These are phyloP conservation scores for Neoscelio sp. DNA, from an alignment of 2,888 invertebrate genomes.

Conservation along the genomic window DNA sequence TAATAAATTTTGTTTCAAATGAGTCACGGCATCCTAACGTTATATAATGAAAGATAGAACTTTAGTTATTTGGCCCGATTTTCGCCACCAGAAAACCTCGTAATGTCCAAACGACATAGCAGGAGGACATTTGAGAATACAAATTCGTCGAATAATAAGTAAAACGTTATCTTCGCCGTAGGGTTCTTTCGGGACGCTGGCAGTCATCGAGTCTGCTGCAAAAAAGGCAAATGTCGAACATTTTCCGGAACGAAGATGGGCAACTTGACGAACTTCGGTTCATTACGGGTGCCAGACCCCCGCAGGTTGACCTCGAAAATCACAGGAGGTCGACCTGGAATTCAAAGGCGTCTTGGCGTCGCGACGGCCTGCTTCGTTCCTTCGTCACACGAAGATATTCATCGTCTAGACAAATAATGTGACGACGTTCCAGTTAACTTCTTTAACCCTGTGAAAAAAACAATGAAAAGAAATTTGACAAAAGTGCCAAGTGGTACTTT, in stretches of 20 bases:
- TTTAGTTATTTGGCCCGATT: slow-evolving; percentile 39
- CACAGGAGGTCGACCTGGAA: slow-evolving; percentile 75
- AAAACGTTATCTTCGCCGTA: slow-evolving; percentile 78
- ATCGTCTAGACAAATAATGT: slow-evolving; percentile 35
- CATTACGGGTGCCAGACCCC: slow-evolving; percentile 81
- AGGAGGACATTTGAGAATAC: slow-evolving; percentile 76
- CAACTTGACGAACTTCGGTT: slow-evolving; percentile 74
- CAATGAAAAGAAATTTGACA: background rate
- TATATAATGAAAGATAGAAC: background rate
- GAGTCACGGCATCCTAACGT: background rate
- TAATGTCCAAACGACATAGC: slow-evolving; percentile 73
- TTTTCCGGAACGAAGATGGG: slow-evolving; percentile 67
- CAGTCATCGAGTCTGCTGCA: slow-evolving; percentile 47
- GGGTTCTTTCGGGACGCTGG: slow-evolving; percentile 70
- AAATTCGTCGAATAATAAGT: slow-evolving; percentile 79
- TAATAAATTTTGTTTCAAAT: background rate
- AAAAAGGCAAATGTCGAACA: slow-evolving; percentile 59
- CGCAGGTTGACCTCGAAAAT: slow-evolving; percentile 77
- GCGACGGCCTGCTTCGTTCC: slow-evolving; percentile 57
- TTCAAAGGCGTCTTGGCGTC: slow-evolving; percentile 70
- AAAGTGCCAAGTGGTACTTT: no score
- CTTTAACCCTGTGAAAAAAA: slow-evolving; percentile 23
- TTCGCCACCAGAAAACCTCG: slow-evolving; percentile 74
- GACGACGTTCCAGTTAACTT: slow-evolving; percentile 10
- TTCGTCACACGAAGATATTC: slow-evolving; percentile 22